A percentile compares a stretch with the other conserved stretches of the same genome.
phyloP scores from a whole-genome alignment of 2,888 invertebrate species.

The Lucinisca nassula region DNA sequence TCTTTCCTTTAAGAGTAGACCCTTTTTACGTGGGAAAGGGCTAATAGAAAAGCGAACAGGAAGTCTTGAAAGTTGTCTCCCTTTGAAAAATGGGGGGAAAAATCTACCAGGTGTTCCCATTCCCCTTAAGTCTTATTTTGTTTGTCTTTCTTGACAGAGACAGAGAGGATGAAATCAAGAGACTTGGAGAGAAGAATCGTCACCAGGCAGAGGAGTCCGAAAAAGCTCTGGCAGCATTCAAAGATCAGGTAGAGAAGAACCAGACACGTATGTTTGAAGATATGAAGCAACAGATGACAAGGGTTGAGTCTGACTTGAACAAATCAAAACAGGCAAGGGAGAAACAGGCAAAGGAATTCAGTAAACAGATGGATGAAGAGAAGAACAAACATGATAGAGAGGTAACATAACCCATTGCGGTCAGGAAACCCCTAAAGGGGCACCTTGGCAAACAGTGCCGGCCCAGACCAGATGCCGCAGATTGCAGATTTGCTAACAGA shows the following conservation, averaged over 20 bases:
- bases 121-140: too few species aligned
- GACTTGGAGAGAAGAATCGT: conserved; percentile 79
- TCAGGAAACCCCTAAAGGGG: too few species aligned
- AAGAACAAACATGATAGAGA: conserved; percentile 82
- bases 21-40: too few species aligned
- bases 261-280: conserved; percentile 86
- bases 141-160: conserved; percentile 79
- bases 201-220: conserved; percentile 83
- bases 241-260: conserved; percentile 85
- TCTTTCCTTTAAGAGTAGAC: too few species aligned
- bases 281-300: conserved; percentile 87
- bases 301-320: conserved; percentile 84
- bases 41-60: too few species aligned
- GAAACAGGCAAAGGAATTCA: conserved; percentile 85
- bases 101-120: too few species aligned
- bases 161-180: conserved; percentile 84
- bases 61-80: too few species aligned
- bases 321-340: conserved; percentile 86
- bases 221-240: conserved; percentile 85
- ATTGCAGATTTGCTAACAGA: too few species aligned
- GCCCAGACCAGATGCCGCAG: too few species aligned
- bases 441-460: too few species aligned
- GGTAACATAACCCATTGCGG: too few species aligned
- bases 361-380: conserved; percentile 83
- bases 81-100: too few species aligned